Evolutionary conservation across 2,797 vertebrate genomes (phyloP).

Genomic region (Alauda arvensis): DNA sequence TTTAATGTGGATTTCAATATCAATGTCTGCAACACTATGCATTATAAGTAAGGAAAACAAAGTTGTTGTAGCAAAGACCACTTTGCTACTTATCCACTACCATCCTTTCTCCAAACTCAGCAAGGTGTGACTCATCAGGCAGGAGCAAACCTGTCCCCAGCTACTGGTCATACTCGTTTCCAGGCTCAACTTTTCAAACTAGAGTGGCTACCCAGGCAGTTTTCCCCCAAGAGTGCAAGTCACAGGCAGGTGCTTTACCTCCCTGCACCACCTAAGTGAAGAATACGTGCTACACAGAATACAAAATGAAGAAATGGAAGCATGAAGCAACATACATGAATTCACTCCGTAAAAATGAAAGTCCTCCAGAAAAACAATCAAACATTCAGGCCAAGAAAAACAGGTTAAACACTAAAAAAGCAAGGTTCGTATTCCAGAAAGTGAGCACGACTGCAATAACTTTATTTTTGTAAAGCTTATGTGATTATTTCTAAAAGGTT

Average conservation of each 20-base stretch:
- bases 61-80: neutral
- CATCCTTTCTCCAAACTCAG: neutral
- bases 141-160: neutral
- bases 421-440: neutral
- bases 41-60: neutral
- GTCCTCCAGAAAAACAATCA: neutral
- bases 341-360: neutral
- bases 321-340: neutral
- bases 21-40: neutral
- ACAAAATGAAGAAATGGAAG: neutral
- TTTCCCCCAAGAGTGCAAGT: neutral
- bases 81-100: neutral
- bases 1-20: neutral
- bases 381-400: neutral
- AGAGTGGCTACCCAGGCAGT: neutral
- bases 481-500: neutral
- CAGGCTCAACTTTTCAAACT: neutral
- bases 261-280: neutral
- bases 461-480: neutral
- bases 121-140: neutral
- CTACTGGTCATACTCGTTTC: neutral
- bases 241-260: neutral
- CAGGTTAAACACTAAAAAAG: neutral
- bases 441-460: rapidly evolving
- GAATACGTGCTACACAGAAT: neutral